These are phyloP conservation scores for Neoaliturus tenellus DNA, from an alignment of 2,888 invertebrate species.

Conservation along the genomic window DNA sequence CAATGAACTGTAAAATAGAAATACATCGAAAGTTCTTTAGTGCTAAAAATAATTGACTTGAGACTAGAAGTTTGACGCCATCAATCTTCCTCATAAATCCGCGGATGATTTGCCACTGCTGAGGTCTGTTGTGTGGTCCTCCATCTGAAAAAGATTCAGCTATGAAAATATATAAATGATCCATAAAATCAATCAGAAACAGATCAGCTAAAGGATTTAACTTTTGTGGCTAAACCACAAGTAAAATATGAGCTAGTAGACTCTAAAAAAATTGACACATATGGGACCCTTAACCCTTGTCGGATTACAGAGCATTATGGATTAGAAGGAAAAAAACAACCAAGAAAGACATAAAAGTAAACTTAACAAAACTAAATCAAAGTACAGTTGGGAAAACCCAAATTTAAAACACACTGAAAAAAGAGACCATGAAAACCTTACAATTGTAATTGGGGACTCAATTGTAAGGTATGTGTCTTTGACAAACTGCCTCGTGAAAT, in stretches of 20 bases:
- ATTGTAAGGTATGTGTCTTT: not conserved
- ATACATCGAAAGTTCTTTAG: not conserved
- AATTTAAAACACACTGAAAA: not conserved
- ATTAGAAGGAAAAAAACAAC: not conserved
- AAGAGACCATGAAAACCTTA: not conserved
- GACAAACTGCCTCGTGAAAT: not conserved
- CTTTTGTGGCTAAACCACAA: too few relatives aligned
- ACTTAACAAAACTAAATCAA: not conserved
- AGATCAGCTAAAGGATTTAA: too few relatives aligned
- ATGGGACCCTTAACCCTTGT: too few relatives aligned
- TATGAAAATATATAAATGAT: too few relatives aligned
- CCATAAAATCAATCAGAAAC: too few relatives aligned
- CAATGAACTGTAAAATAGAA: not conserved
- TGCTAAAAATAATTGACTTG: not conserved
- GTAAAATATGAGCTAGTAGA: too few relatives aligned
- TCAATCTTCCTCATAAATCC: not conserved
- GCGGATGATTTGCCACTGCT: slow-evolving; percentile 13
- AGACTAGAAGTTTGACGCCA: not conserved
- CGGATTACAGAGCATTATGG: too few relatives aligned
- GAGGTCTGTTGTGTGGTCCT: slow-evolving; percentile 31
- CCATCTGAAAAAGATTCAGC: slow-evolving; percentile 6
- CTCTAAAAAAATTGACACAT: too few relatives aligned
- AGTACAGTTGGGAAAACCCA: not conserved
- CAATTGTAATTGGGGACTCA: not conserved
- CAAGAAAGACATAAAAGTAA: not conserved